A percentile compares a stretch with the other conserved stretches of the same genome.
Evolutionary conservation across 2,797 vertebrate species (phyloP).

Genomic region (Periophthalmus magnuspinnatus): DNA sequence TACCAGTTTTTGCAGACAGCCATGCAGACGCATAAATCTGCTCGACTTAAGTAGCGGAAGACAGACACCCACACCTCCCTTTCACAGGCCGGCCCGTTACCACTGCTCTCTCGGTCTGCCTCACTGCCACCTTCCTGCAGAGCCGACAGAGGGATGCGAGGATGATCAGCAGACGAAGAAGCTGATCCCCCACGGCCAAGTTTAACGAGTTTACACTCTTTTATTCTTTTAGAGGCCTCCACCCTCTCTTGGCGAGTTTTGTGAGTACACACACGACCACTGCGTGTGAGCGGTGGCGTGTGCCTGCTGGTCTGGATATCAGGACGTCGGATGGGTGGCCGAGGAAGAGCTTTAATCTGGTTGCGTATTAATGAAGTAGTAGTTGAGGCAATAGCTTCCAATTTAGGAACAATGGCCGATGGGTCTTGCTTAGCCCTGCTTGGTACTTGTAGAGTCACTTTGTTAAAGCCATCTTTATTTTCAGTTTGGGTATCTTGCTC

Average conservation of each 20-base stretch:
- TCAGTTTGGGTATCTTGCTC: conserved; percentile 82
- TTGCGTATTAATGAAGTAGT: conserved; percentile 53
- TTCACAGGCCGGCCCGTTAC: conserved; percentile 85
- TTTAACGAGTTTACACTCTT: conserved; percentile 61
- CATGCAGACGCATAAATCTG: conserved; percentile 97
- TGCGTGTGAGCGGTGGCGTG: conserved; percentile 52
- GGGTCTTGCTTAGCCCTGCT: conserved; percentile 79
- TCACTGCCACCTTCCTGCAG: conserved; percentile 83
- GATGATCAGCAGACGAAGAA: conserved; percentile 62
- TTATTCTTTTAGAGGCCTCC: conserved; percentile 48
- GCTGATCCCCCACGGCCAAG: conserved; percentile 66
- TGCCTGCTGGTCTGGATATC: conserved; percentile 56
- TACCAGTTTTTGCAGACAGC: conserved; percentile 99
- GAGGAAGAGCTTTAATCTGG: conserved; percentile 75
- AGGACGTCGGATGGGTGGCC: conserved; percentile 77
- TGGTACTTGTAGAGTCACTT: conserved; percentile 90
- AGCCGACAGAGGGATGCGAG: conserved; percentile 66
- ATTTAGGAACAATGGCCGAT: conserved; percentile 92
- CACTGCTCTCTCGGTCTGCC: conserved; percentile 74
- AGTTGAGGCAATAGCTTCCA: conserved; percentile 87
- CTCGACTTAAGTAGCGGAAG: conserved; percentile 93
- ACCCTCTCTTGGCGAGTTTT: conserved; percentile 46
- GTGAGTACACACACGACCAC: conserved; percentile 37
- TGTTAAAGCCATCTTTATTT: conserved; percentile 78
- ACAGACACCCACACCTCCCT: conserved; percentile 98